Evolutionary conservation across 1,140 invertebrate genomes (phyloP), one percentile per base, ranked within the genome.

Genomic region (Lasioglossum baleicum): DNA sequence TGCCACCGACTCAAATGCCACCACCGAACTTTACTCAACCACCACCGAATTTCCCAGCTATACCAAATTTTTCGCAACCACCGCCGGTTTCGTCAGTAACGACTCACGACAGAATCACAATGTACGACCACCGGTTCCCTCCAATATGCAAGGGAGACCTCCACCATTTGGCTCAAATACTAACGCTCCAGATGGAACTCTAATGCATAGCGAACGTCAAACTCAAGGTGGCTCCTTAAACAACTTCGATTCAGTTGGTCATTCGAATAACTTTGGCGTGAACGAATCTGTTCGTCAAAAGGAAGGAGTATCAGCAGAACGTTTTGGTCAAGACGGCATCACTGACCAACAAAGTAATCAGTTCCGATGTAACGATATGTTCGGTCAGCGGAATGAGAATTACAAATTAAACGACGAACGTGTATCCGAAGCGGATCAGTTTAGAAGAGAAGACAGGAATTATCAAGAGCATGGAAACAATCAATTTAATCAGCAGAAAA

Each of bases 11-110:
- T n/a, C 86, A 84, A 71, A 76, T 80, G 8, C 76, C 78, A 42
- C 87, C 85, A 42, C 87, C 88, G 75, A 81, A 89, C 51, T 88
- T 88, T 40, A 51, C 87, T 20, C 90, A 87, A 58, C 88, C 91
- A 70, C 90, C 89, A 17, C 88, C 89, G 20, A 88, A 67, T 51
- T 66, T 90, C n/a, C 11, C 75, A 42, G 80, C 74, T 15, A 26
- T 60, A 40, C 80, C 83, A 74, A 88, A 88, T 2, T 88, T 89
- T 63, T 83, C 87, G 0, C 87, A 86, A 51, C 85, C 89, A 22
- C 87, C 90, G 0, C 83, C 87, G 80, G 80, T 35, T 82, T 88
- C 4, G 13, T n/a, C 44, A 63, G 10, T 20, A 82, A 81, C n/a
- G 67, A 86, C 60, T n/a, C n/a, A n/a, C 17, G 73, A 58, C 87